Conservation (phyloP, 2,797 vertebrate species). For the Dipus sagitta region DNA sequence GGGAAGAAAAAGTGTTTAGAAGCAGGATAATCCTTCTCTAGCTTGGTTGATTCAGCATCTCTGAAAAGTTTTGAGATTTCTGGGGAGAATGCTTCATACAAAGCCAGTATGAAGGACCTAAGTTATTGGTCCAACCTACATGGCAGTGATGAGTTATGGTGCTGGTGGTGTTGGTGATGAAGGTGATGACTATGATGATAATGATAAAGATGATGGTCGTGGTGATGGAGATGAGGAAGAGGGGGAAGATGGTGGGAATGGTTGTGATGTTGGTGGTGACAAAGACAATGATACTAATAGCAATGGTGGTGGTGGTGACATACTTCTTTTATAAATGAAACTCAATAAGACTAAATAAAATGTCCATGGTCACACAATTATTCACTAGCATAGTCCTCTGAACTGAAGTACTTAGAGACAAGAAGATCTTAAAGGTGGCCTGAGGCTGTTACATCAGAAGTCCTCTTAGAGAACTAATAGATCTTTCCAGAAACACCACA, state of each 20-base stretch:
- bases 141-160: background rate
- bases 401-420: background rate
- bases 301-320: background rate
- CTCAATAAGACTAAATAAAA: background rate
- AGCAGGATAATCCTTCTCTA: background rate
- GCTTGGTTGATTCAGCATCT: background rate
- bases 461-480: background rate
- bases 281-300: background rate
- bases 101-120: background rate
- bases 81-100: background rate
- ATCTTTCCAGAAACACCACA: background rate
- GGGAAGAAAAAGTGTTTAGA: background rate
- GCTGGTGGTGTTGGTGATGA: background rate
- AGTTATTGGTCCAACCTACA: background rate
- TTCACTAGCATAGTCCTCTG: background rate
- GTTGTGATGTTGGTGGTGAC: background rate
- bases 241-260: background rate
- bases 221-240: background rate
- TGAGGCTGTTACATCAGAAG: background rate
- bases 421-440: background rate
- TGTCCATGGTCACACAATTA: background rate
- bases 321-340: background rate
- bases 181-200: no score
- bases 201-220: no score
- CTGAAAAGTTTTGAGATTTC: background rate